A percentile compares a stretch with the other conserved stretches of the same genome.
Evolutionary conservation across 2,113 vertebrate species (phyloP).

Genomic region (Ciconia stormi): DNA sequence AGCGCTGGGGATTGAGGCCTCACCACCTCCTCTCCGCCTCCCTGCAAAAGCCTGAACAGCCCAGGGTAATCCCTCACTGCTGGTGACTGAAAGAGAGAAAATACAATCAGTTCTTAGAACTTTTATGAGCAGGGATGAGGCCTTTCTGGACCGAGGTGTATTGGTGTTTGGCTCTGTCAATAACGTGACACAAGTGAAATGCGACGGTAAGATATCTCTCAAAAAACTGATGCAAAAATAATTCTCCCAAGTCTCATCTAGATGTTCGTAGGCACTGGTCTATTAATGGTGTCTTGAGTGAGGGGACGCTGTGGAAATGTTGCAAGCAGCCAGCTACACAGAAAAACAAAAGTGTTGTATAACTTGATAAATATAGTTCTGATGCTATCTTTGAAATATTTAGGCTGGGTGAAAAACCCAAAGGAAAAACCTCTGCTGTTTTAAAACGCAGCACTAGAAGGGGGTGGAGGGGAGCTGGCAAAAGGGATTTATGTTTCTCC

Average conservation of each 20-base stretch:
- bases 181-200: neutral
- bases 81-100: neutral
- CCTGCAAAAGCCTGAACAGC: neutral
- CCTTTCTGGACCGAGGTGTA: neutral
- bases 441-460: neutral
- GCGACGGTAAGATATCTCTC: neutral
- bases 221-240: neutral
- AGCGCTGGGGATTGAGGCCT: neutral
- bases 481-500: slow-evolving; percentile 14
- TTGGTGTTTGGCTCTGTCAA: neutral
- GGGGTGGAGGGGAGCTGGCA: neutral
- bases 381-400: slow-evolving; percentile 60
- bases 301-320: neutral
- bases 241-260: neutral
- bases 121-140: neutral
- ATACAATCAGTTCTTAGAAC: neutral
- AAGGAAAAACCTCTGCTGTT: slow-evolving; percentile 5
- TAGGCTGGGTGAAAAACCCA: slow-evolving; percentile 19
- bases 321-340: neutral
- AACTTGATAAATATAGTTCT: slow-evolving; percentile 39
- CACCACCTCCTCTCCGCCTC: neutral
- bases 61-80: neutral
- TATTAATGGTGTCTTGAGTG: neutral
- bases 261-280: neutral
- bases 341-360: neutral